phyloP scores from a whole-genome alignment of 2,113 vertebrate genomes.

The Alligator sinensis region DNA sequence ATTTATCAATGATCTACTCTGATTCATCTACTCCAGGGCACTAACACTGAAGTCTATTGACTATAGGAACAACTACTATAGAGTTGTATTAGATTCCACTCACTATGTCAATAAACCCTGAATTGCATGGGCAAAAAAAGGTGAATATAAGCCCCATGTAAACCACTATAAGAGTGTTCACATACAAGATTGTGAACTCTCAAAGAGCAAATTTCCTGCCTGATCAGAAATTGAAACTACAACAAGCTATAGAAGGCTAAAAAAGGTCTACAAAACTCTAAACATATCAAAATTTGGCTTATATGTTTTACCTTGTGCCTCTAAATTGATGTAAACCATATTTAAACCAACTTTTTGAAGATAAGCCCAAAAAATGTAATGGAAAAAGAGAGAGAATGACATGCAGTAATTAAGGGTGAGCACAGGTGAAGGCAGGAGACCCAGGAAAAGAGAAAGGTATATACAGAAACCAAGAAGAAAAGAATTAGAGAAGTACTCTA shows the following conservation, averaged over 20 bases:
- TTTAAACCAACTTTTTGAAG: neutral
- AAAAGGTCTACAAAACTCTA: conserved; percentile 5
- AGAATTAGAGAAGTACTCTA: neutral
- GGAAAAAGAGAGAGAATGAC: neutral
- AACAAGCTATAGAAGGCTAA: neutral
- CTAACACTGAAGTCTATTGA: neutral
- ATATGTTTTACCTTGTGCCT: neutral
- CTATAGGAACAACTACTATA: no score
- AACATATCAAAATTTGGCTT: conserved; percentile 20
- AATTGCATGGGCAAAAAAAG: neutral
- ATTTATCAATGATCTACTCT: neutral
- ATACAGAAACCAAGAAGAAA: neutral
- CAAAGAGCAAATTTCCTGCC: neutral
- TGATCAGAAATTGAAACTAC: neutral
- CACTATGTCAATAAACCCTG: neutral
- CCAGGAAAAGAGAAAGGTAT: neutral
- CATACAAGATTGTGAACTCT: neutral
- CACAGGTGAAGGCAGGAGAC: neutral
- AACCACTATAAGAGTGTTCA: neutral
- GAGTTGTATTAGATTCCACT: neutral
- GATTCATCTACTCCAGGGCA: neutral
- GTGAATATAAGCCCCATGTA: neutral
- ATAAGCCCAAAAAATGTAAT: neutral
- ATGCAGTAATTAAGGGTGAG: neutral
- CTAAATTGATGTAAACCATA: neutral